Percentiles rank a stretch among this genome's conserved stretches.
Evolutionary conservation across 2,797 vertebrate genomes (phyloP).

Genomic region (Hypotaenidia okinawae): DNA sequence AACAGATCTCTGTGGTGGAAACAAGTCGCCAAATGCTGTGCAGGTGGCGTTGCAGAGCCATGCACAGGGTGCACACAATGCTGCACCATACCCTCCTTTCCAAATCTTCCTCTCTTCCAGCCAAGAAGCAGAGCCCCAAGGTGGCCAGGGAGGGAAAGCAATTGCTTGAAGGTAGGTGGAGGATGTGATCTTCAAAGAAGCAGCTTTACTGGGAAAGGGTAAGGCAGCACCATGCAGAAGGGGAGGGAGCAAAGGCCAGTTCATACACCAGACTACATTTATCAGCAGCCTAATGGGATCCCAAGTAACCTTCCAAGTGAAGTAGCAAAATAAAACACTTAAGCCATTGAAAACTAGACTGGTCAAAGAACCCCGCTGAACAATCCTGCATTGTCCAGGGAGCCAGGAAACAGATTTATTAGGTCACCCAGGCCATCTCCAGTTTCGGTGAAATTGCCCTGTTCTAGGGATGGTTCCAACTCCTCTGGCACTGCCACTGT

Average conservation of each 20-base stretch:
- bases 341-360: constrained; percentile 36
- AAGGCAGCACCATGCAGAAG: background rate
- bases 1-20: background rate
- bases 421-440: constrained; percentile 51
- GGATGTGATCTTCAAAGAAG: background rate
- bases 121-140: background rate
- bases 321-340: constrained; percentile 52
- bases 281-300: constrained; percentile 15
- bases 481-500: constrained; percentile 1
- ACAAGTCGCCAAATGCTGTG: background rate
- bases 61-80: background rate
- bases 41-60: background rate
- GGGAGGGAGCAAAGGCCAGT: constrained; percentile 7
- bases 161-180: background rate
- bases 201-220: background rate
- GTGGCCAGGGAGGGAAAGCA: background rate
- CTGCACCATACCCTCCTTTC: background rate
- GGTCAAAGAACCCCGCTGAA: constrained; percentile 41
- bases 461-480: constrained; percentile 33
- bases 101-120: background rate
- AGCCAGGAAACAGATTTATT: constrained; percentile 60
- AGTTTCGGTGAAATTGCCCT: constrained; percentile 40
- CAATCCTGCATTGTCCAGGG: constrained; percentile 24
- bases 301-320: constrained; percentile 37
- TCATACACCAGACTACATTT: background rate